Conservation (phyloP, 2,797 vertebrate genomes). For the Trematomus bernacchii region DNA sequence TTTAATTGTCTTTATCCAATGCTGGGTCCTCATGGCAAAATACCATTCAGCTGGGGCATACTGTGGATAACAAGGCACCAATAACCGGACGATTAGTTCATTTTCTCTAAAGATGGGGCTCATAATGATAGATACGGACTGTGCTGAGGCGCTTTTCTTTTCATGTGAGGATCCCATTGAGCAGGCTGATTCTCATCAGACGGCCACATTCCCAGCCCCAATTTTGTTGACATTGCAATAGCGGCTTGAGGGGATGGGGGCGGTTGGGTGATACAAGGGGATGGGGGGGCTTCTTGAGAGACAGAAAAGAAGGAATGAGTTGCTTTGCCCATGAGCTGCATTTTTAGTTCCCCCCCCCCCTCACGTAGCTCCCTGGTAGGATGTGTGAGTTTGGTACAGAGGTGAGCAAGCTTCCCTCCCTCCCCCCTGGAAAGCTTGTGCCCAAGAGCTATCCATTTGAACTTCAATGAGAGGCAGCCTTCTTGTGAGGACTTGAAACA, state of each 20-base stretch:
- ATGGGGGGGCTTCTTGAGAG: slow-evolving; percentile 65
- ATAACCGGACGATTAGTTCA: slow-evolving; percentile 66
- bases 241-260: slow-evolving; percentile 59
- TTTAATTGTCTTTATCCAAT: slow-evolving; percentile 79
- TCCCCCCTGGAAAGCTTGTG: slow-evolving; percentile 74
- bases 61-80: slow-evolving; percentile 64
- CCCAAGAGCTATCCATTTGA: slow-evolving; percentile 87
- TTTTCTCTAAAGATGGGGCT: slow-evolving; percentile 52
- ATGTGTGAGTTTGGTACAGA: slow-evolving; percentile 78
- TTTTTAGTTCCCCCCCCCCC: slow-evolving; percentile 63
- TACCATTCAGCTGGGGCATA: slow-evolving; percentile 54
- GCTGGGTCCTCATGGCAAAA: slow-evolving; percentile 63
- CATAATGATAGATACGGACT: slow-evolving; percentile 58
- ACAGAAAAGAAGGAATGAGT: slow-evolving; percentile 68
- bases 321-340: slow-evolving; percentile 77
- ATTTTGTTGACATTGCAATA: slow-evolving; percentile 79
- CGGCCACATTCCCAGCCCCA: slow-evolving; percentile 58
- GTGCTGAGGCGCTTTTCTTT: slow-evolving; percentile 44
- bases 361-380: slow-evolving; percentile 71
- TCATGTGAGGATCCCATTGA: slow-evolving; percentile 64
- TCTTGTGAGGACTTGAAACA: slow-evolving; percentile 86
- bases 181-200: slow-evolving; percentile 70
- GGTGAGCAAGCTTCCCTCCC: slow-evolving; percentile 67
- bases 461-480: slow-evolving; percentile 83
- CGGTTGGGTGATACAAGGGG: slow-evolving; percentile 58